Percentiles rank a stretch among this genome's conserved stretches.
Conservation (phyloP, 2,888 invertebrate species). For the Germaria angustata region DNA sequence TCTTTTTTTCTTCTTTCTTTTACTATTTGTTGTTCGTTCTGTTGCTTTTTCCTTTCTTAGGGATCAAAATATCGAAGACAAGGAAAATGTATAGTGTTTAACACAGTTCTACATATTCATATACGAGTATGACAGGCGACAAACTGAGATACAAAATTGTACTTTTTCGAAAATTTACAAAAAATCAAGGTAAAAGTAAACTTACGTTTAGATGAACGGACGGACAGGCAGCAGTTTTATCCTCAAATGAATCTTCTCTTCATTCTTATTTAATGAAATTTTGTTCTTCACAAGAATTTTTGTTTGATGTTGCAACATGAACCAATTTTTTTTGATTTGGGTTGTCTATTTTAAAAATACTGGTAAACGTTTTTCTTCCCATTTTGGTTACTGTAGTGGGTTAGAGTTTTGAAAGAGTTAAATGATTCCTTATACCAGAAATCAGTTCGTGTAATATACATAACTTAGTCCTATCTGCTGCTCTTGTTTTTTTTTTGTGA, state of each 20-base stretch:
- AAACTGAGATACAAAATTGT: constrained; percentile 3
- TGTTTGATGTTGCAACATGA: not conserved
- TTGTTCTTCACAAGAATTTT: not conserved
- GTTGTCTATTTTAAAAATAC: not conserved
- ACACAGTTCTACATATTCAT: constrained; percentile 9
- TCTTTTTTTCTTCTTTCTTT: constrained; percentile 20
- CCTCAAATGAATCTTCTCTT: constrained; percentile 15
- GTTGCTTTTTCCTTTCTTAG: not conserved
- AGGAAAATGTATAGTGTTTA: not conserved
- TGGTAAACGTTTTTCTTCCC: not conserved
- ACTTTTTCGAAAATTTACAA: not conserved
- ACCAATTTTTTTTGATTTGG: not conserved
- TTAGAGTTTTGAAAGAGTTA: not conserved
- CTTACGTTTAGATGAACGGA: not conserved
- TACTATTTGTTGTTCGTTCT: not conserved
- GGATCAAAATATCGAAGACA: not conserved
- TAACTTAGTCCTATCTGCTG: too few relatives aligned
- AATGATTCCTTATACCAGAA: too few relatives aligned
- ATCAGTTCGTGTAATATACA: too few relatives aligned
- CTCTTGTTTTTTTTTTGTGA: too few relatives aligned
- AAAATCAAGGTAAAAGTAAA: constrained; percentile 16
- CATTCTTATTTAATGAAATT: not conserved
- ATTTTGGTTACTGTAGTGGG: not conserved
- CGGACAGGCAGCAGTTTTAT: not conserved
- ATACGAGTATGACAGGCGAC: constrained; percentile 21